Evolutionary conservation across 1,140 invertebrate species (phyloP).

Genomic region (Drepana arcuata): DNA sequence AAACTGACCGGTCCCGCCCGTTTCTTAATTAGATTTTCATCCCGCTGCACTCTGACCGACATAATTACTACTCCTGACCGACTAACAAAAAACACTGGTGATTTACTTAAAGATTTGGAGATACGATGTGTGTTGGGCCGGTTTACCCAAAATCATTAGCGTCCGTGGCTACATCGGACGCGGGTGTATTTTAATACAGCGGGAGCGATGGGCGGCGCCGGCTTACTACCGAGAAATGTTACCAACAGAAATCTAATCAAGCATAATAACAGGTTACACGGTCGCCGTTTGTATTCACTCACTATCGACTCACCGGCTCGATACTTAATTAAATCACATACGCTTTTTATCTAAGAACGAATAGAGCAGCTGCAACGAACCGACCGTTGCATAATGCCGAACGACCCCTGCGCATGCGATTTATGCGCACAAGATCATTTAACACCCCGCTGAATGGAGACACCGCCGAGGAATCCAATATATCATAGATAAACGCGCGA

Average conservation of each 20-base stretch:
- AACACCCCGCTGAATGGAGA: conserved; percentile 19
- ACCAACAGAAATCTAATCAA: conserved; percentile 71
- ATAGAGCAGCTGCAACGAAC: conserved; percentile 33
- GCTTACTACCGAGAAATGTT: conserved; percentile 67
- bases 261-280: conserved; percentile 68
- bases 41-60: conserved; percentile 65
- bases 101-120: conserved; percentile 67
- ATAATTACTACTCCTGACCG: conserved; percentile 62
- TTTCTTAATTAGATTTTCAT: conserved; percentile 67
- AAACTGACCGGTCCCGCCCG: conserved; percentile 46
- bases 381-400: conserved; percentile 14
- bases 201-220: conserved; percentile 66
- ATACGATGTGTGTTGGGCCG: conserved; percentile 58
- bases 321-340: conserved; percentile 69
- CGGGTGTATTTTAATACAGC: conserved; percentile 66
- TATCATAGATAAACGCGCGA: conserved; percentile 50
- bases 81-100: conserved; percentile 55
- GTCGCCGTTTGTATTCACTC: conserved; percentile 57
- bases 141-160: conserved; percentile 70
- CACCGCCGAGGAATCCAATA: conserved; percentile 38
- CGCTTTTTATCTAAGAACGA: conserved; percentile 43
- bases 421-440: conserved; percentile 18
- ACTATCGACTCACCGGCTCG: conserved; percentile 49
- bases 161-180: conserved; percentile 59
- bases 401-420: conserved; percentile 13